These are phyloP conservation scores for Phengaris alcon DNA, from an alignment of 2,888 invertebrate genomes.

Conservation along the genomic window DNA sequence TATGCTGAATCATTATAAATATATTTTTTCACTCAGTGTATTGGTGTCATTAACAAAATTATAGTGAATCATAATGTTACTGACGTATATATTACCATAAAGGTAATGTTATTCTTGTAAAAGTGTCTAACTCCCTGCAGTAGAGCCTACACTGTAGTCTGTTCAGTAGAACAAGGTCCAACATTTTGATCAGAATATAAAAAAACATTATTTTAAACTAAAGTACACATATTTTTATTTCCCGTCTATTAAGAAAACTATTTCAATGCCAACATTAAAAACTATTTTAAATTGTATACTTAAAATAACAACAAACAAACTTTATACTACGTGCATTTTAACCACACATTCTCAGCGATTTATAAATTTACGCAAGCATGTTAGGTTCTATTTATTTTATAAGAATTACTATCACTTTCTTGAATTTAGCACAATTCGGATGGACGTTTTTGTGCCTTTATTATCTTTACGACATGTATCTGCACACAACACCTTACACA, in stretches of 20 bases:
- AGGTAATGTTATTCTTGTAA: neutral
- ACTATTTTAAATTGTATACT: neutral
- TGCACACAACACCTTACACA: neutral
- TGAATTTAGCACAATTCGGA: neutral
- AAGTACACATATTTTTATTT: neutral
- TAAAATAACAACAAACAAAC: neutral
- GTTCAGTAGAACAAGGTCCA: too few relatives aligned
- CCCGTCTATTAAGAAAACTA: neutral
- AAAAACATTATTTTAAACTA: neutral
- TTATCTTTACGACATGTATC: neutral
- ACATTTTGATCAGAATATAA: neutral
- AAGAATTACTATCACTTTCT: neutral
- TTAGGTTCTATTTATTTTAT: neutral
- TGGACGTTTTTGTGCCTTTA: neutral
- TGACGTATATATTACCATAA: neutral
- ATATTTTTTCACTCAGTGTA: neutral
- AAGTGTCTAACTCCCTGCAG: neutral
- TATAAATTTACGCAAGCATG: neutral
- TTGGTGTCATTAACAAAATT: neutral
- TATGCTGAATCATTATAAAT: conserved; percentile 10
- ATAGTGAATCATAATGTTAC: neutral
- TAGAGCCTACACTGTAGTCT: too few relatives aligned
- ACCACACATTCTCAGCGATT: neutral
- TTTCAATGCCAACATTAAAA: neutral
- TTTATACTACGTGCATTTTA: neutral